Percentiles rank a stretch among this genome's conserved stretches.
These are phyloP conservation scores for Desmophyllum pertusum DNA, from an alignment of 92 coral and sea anemone species.

Conservation along the genomic window DNA sequence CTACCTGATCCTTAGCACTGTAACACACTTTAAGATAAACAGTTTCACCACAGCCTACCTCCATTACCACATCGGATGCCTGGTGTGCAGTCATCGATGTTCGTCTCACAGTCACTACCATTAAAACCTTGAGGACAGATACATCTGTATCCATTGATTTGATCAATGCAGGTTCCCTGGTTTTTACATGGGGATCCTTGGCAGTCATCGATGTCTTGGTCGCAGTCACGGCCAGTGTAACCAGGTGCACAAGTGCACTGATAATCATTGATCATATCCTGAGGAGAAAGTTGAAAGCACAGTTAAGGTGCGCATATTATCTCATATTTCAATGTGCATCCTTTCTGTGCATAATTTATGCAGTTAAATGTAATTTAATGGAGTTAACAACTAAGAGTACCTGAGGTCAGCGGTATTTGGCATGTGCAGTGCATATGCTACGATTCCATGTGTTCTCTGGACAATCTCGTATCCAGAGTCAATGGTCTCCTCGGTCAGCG, in stretches of 20 bases:
- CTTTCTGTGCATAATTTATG: too few species aligned
- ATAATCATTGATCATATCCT: constrained; percentile 70
- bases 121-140: constrained; percentile 69
- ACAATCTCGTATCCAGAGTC: too few species aligned
- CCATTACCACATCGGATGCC: constrained; percentile 73
- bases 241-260: constrained; percentile 71
- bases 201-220: constrained; percentile 78
- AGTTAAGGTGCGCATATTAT: too few species aligned
- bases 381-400: too few species aligned
- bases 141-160: constrained; percentile 68
- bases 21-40: neutral
- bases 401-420: too few species aligned
- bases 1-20: too few species aligned
- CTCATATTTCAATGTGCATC: too few species aligned
- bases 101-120: constrained; percentile 59
- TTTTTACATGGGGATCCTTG: constrained; percentile 66
- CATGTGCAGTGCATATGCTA: too few species aligned
- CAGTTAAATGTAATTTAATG: too few species aligned
- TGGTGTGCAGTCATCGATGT: constrained; percentile 68
- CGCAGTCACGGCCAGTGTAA: constrained; percentile 75
- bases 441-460: too few species aligned
- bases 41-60: constrained; percentile 34
- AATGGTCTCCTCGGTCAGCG: too few species aligned
- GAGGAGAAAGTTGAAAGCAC: neutral
- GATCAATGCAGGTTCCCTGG: constrained; percentile 80